A percentile compares a stretch with the other conserved stretches of the same genome.
phyloP scores from a whole-genome alignment of 1,140 invertebrate species.

The Sinella curviseta region DNA sequence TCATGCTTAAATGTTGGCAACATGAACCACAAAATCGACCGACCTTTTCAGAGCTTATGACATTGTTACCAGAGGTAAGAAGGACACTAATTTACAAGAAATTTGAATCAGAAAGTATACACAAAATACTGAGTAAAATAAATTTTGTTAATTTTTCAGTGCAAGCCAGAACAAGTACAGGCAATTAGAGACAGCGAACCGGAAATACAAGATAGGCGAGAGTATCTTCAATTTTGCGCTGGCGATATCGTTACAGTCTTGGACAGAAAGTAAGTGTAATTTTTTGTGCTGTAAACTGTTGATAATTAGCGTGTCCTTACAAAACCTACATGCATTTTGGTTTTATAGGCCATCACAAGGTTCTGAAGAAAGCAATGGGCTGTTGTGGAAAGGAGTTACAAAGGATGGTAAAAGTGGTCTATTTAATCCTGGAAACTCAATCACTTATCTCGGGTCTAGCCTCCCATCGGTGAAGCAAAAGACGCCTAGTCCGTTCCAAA shows the following conservation, averaged over 20 bases:
- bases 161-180: conserved; percentile 87
- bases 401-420: conserved; percentile 81
- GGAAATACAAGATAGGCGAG: conserved; percentile 54
- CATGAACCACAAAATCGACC: conserved; percentile 87
- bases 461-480: conserved; percentile 65
- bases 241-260: conserved; percentile 91
- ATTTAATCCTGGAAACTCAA: conserved; percentile 86
- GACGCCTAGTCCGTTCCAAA: conserved; percentile 60
- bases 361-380: conserved; percentile 49
- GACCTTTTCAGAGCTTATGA: conserved; percentile 82
- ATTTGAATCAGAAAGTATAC: background rate
- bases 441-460: conserved; percentile 81
- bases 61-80: conserved; percentile 72
- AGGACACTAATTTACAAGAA: background rate
- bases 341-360: conserved; percentile 42
- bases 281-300: background rate
- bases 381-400: conserved; percentile 76
- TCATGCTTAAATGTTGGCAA: conserved; percentile 95
- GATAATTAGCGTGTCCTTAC: background rate
- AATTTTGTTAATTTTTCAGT: conserved; percentile 53
- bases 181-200: conserved; percentile 62
- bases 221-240: conserved; percentile 78
- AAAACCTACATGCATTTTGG: background rate
- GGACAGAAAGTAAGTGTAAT: conserved; percentile 73
- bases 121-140: background rate